These are phyloP conservation scores for Phoenoteleia sp. DNA, from an alignment of 2,888 invertebrate species.

Conservation along the genomic window DNA sequence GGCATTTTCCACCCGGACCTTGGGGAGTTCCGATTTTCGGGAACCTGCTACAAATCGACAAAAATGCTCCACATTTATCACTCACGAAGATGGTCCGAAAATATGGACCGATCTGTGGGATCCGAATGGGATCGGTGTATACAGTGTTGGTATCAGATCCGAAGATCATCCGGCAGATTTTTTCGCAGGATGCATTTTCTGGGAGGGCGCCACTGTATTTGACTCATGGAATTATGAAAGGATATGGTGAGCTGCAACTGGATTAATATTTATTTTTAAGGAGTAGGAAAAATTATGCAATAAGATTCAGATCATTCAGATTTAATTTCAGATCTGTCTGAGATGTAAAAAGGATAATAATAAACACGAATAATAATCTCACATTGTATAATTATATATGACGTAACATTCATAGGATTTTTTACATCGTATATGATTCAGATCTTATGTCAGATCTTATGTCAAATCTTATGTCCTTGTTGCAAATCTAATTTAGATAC, in stretches of 20 bases:
- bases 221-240: constrained; percentile 95
- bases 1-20: constrained; percentile 92
- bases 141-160: constrained; percentile 93
- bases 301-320: no score
- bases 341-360: no score
- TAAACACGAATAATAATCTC: no score
- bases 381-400: no score
- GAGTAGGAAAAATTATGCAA: no score
- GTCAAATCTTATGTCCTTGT: no score
- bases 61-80: constrained; percentile 90
- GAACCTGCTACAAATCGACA: constrained; percentile 92
- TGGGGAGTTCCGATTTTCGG: constrained; percentile 93
- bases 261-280: no score
- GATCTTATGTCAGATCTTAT: no score
- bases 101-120: constrained; percentile 92
- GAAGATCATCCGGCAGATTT: constrained; percentile 90
- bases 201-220: constrained; percentile 94
- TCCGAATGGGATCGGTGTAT: constrained; percentile 92
- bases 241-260: constrained; percentile 95
- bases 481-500: no score
- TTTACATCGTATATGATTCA: no score
- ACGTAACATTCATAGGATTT: no score
- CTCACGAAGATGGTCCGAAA: constrained; percentile 90
- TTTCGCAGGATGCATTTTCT: constrained; percentile 91
- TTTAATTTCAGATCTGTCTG: no score